phyloP scores from a whole-genome alignment of 2,113 vertebrate species.

The Pachypanchax playfairii region DNA sequence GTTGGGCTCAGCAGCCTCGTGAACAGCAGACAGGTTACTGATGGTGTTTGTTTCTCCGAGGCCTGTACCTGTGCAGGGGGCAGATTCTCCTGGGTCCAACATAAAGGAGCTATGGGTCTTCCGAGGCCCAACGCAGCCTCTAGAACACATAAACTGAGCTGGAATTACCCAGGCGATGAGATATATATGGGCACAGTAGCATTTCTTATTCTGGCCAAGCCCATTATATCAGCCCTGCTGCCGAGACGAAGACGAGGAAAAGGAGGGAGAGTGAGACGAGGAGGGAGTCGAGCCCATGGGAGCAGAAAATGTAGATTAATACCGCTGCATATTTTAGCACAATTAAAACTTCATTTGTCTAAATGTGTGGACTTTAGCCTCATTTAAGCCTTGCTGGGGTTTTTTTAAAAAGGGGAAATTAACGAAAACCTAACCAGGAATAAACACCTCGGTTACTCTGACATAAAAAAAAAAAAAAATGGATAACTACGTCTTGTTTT shows the following conservation, averaged over 20 bases:
- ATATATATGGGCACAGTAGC: conserved; percentile 58
- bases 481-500: conserved; percentile 53
- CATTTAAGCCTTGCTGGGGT: conserved; percentile 71
- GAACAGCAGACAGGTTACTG: conserved; percentile 77
- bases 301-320: conserved; percentile 66
- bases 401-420: conserved; percentile 52
- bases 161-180: conserved; percentile 71
- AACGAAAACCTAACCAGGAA: conserved; percentile 32
- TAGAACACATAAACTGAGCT: conserved; percentile 67
- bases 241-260: conserved; percentile 40
- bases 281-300: conserved; percentile 62
- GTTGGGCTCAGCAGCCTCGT: conserved; percentile 48
- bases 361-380: conserved; percentile 78
- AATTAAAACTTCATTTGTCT: conserved; percentile 82
- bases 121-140: conserved; percentile 48
- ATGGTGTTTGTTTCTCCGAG: conserved; percentile 80
- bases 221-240: conserved; percentile 62
- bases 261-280: conserved; percentile 13
- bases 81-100: conserved; percentile 76
- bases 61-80: conserved; percentile 73
- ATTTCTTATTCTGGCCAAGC: conserved; percentile 70
- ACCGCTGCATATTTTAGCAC: conserved; percentile 70
- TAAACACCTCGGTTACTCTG: conserved; percentile 14
- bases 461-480: conserved; percentile 44
- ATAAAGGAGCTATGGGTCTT: conserved; percentile 75